Conservation (phyloP, 2,888 invertebrate species). For the Melieria omissa region DNA sequence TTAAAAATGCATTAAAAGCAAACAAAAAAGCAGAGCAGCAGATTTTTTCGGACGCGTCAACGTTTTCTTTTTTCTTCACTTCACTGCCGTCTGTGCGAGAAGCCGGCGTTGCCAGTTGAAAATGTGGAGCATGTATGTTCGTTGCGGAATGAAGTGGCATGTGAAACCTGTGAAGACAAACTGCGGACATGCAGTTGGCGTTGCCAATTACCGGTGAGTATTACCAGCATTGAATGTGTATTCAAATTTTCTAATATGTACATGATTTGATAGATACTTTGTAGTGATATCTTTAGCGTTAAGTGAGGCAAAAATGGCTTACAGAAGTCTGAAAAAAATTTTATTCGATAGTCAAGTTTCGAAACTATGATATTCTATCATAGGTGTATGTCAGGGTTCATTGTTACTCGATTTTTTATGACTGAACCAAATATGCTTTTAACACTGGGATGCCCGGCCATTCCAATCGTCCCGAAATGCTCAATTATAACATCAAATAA, state of each 20-base stretch:
- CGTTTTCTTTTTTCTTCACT: conserved; percentile 45
- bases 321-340: no score
- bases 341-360: no score
- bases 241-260: not conserved
- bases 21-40: conserved; percentile 44
- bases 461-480: no score
- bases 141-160: not conserved
- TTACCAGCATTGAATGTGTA: not conserved
- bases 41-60: conserved; percentile 45
- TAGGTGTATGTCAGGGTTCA: no score
- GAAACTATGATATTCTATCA: no score
- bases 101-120: conserved; percentile 31
- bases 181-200: not conserved
- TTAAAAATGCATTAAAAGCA: conserved; percentile 45
- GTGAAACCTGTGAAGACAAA: not conserved
- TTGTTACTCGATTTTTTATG: no score
- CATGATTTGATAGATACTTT: no score
- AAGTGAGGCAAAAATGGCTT: no score
- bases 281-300: no score
- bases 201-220: not conserved
- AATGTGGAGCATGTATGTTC: not conserved
- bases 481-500: no score
- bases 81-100: conserved; percentile 7
- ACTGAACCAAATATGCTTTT: no score
- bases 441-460: no score